Conservation (phyloP, 2,113 vertebrate genomes). For the Rostratula benghalensis region DNA sequence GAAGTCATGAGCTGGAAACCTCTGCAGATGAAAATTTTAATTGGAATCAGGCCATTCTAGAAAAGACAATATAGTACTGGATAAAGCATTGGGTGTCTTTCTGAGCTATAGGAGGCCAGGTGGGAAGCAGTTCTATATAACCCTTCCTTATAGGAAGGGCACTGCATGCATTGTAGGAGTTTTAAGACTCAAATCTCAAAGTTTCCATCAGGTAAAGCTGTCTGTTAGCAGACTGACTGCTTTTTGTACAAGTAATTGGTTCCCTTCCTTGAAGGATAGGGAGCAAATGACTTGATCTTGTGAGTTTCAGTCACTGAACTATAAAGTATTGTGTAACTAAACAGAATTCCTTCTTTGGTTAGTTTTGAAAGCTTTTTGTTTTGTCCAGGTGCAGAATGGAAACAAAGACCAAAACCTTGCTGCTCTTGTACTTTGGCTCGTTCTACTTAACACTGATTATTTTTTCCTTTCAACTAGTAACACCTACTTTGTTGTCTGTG, state of each 20-base stretch:
- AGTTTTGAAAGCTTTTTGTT: not conserved
- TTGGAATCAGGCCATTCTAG: not conserved
- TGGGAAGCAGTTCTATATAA: not conserved
- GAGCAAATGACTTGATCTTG: not conserved
- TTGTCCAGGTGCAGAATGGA: not conserved
- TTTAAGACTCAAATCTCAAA: not conserved
- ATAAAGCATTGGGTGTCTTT: not conserved
- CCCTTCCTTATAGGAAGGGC: not conserved
- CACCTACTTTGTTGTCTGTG: not conserved
- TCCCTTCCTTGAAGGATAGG: not conserved
- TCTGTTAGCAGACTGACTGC: not conserved
- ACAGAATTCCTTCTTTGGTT: not conserved
- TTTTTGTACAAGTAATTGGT: no score
- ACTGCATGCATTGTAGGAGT: not conserved
- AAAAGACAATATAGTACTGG: not conserved
- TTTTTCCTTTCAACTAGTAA: not conserved
- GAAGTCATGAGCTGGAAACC: not conserved
- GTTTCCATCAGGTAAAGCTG: no score
- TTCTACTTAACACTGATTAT: not conserved
- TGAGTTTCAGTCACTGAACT: fast-evolving
- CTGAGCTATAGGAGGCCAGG: not conserved
- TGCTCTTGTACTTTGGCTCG: not conserved
- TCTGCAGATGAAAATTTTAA: not conserved
- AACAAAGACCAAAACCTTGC: not conserved
- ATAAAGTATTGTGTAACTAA: not conserved